Conservation (phyloP, 2,797 vertebrate species). For the Chelon auratus region DNA sequence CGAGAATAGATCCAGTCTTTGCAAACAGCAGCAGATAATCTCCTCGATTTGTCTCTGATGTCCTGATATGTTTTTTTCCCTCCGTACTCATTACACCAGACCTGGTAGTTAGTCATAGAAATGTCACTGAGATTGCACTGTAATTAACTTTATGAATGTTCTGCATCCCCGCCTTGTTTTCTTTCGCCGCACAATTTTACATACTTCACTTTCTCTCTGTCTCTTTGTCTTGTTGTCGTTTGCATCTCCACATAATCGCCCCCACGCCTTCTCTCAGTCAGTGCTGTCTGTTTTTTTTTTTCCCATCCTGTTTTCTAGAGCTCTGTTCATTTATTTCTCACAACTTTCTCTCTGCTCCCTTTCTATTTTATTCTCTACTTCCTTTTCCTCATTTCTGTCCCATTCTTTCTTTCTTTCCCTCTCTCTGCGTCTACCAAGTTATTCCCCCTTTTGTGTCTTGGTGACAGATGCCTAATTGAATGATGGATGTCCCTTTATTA, state of each 20-base stretch:
- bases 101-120: slow-evolving; percentile 65
- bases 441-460: slow-evolving; percentile 87
- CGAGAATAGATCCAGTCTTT: background rate
- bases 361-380: slow-evolving; percentile 65
- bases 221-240: slow-evolving; percentile 14
- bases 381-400: slow-evolving; percentile 77
- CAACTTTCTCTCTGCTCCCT: slow-evolving; percentile 34
- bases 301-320: slow-evolving; percentile 40
- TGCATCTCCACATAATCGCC: slow-evolving; percentile 55
- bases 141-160: slow-evolving; percentile 73
- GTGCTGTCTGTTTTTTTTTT: slow-evolving; percentile 50
- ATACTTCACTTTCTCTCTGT: slow-evolving; percentile 31
- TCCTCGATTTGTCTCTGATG: slow-evolving; percentile 34
- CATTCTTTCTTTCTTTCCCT: slow-evolving; percentile 60
- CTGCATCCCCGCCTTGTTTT: slow-evolving; percentile 42
- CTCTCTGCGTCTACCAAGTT: slow-evolving; percentile 76
- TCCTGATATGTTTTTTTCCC: slow-evolving; percentile 10
- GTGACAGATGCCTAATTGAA: slow-evolving; percentile 99
- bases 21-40: slow-evolving; percentile 22
- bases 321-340: slow-evolving; percentile 26
- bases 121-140: slow-evolving; percentile 50
- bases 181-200: slow-evolving; percentile 10
- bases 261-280: slow-evolving; percentile 33
- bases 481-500: slow-evolving; percentile 99
- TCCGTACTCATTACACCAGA: slow-evolving; percentile 61